Percentiles rank a stretch among this genome's conserved stretches.
Evolutionary conservation across 2,888 invertebrate species (phyloP).

Genomic region (Cerceris ruficornis): DNA sequence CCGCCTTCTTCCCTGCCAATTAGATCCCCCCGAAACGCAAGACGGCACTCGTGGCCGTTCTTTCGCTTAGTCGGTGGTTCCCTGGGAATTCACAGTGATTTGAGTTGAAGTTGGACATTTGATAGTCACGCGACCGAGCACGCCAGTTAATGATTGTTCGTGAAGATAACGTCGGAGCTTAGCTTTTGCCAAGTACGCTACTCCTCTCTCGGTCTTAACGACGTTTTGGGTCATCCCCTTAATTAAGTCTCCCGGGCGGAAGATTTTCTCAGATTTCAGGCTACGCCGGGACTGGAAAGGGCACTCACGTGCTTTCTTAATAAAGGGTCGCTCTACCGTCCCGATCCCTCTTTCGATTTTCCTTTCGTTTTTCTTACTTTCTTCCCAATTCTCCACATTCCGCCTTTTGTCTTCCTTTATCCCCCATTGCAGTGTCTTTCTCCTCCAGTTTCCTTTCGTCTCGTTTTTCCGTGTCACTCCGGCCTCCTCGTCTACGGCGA

Average conservation of each 20-base stretch:
- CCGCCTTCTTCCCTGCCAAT: constrained; percentile 9
- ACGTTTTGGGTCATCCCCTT: constrained; percentile 44
- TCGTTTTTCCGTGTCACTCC: neutral
- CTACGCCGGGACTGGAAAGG: constrained; percentile 5
- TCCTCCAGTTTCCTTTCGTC: neutral
- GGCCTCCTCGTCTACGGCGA: neutral
- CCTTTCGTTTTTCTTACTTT: constrained; percentile 2
- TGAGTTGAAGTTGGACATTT: constrained; percentile 39
- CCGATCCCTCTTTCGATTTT: neutral
- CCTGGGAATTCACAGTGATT: constrained; percentile 35
- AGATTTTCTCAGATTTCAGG: constrained; percentile 33
- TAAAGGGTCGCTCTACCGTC: constrained; percentile 16
- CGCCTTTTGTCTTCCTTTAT: neutral
- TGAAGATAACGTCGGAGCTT: constrained; percentile 34
- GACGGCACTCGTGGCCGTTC: constrained; percentile 14
- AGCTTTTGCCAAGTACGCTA: constrained; percentile 33
- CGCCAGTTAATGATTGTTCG: constrained; percentile 27
- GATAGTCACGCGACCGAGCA: constrained; percentile 35
- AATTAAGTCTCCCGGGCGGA: constrained; percentile 43
- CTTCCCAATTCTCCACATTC: neutral
- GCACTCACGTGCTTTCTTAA: constrained; percentile 33
- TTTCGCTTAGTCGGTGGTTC: constrained; percentile 13
- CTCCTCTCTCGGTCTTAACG: constrained; percentile 15
- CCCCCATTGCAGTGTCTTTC: too few relatives aligned
- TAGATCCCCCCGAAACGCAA: constrained; percentile 21